These are phyloP conservation scores for Hyles euphorbiae DNA, from an alignment of 1,140 invertebrate species.

Conservation along the genomic window DNA sequence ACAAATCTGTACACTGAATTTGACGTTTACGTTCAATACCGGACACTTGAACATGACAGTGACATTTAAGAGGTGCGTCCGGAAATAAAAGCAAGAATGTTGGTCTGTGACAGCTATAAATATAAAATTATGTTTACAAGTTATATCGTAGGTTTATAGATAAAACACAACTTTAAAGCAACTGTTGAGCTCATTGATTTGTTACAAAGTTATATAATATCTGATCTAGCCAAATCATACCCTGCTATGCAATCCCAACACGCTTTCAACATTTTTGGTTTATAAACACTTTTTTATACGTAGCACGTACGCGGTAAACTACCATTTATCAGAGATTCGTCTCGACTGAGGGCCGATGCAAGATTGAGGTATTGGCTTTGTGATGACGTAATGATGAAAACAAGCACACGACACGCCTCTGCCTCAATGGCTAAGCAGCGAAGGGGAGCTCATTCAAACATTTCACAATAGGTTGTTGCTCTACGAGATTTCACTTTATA, in stretches of 20 bases:
- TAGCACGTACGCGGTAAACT: constrained; percentile 17
- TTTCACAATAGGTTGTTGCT: constrained; percentile 20
- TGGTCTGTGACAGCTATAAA: no score
- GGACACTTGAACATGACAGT: no score
- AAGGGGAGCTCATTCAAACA: constrained; percentile 21
- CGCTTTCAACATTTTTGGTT: constrained; percentile 54
- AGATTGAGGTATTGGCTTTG: constrained; percentile 38
- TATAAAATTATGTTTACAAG: no score
- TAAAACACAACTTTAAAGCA: no score
- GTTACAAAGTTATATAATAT: constrained; percentile 2
- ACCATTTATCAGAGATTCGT: constrained; percentile 14
- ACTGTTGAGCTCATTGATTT: no score
- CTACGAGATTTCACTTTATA: not conserved
- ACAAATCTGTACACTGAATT: no score
- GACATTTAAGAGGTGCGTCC: no score
- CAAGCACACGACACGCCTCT: constrained; percentile 40
- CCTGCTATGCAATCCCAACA: constrained; percentile 59
- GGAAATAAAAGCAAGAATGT: no score
- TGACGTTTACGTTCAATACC: no score
- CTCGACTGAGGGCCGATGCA: constrained; percentile 23
- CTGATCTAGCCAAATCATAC: constrained; percentile 34
- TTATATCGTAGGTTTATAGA: no score
- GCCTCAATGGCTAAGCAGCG: constrained; percentile 33
- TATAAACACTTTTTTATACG: constrained; percentile 18
- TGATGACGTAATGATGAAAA: constrained; percentile 65